A percentile compares a stretch with the other conserved stretches of the same genome.
Conservation (phyloP, 2,888 invertebrate species). For the Meliscaeva auricollis region DNA sequence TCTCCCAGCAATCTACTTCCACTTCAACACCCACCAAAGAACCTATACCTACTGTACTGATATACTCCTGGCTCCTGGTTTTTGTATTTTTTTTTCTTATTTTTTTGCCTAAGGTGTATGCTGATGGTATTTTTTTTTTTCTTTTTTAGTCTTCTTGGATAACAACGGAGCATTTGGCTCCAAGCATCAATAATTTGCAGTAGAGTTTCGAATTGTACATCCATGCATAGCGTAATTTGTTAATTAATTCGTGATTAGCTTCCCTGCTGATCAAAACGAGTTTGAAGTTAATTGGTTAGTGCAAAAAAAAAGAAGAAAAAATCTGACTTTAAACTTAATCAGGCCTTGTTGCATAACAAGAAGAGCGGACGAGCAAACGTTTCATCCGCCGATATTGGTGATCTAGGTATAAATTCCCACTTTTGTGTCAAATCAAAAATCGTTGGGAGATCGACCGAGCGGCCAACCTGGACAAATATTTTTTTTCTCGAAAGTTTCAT, state of each 20-base stretch:
- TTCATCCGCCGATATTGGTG: constrained; percentile 12
- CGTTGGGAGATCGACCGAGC: neutral
- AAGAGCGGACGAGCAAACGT: neutral
- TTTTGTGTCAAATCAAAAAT: constrained; percentile 52
- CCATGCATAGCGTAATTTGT: constrained; percentile 41
- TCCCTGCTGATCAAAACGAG: constrained; percentile 1
- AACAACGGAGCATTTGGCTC: constrained; percentile 23
- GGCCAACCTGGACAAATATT: constrained; percentile 11
- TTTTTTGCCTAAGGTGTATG: constrained; percentile 1
- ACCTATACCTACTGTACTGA: constrained; percentile 15
- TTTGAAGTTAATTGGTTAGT: constrained; percentile 29
- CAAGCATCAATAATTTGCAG: constrained; percentile 39
- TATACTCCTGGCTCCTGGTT: neutral
- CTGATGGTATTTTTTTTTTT: neutral
- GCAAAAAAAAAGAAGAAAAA: constrained; percentile 15
- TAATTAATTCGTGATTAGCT: constrained; percentile 56
- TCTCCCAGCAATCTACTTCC: constrained; percentile 60
- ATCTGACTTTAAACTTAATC: constrained; percentile 30
- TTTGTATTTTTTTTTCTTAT: constrained; percentile 7
- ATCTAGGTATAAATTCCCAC: constrained; percentile 1
- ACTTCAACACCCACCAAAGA: constrained; percentile 57
- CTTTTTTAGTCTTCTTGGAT: neutral
- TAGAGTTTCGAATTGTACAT: constrained; percentile 43
- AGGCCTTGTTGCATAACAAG: constrained; percentile 26
- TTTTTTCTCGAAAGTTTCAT: constrained; percentile 27